phyloP scores from a whole-genome alignment of 2,113 vertebrate species.

The Sceloporus tristichus region DNA sequence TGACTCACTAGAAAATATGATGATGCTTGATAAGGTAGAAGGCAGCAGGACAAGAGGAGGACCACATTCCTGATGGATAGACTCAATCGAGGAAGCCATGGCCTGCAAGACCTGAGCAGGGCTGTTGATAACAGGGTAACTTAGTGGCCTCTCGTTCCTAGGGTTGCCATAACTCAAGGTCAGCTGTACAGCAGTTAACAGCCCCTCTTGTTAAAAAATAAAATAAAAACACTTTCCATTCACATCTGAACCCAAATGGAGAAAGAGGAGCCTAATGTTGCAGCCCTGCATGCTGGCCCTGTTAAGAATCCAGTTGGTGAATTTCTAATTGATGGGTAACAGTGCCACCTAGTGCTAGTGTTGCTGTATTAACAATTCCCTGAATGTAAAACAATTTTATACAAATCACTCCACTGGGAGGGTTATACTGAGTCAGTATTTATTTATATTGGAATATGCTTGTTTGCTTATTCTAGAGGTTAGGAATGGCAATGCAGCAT shows the following conservation, averaged over 20 bases:
- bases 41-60: too few relatives aligned
- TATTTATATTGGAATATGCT: not conserved
- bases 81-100: too few relatives aligned
- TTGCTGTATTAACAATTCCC: conserved; percentile 26
- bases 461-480: not conserved
- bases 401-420: not conserved
- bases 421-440: not conserved
- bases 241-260: too few relatives aligned
- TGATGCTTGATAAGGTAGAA: too few relatives aligned
- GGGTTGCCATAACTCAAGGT: too few relatives aligned
- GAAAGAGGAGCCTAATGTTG: not conserved
- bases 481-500: too few relatives aligned
- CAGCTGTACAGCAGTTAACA: too few relatives aligned
- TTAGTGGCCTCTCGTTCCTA: too few relatives aligned
- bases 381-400: not conserved
- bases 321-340: conserved; percentile 51
- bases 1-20: too few relatives aligned
- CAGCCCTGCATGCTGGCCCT: not conserved
- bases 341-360: conserved; percentile 68
- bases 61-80: too few relatives aligned
- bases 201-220: not conserved
- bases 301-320: not conserved
- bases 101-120: too few relatives aligned
- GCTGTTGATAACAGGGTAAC: too few relatives aligned
- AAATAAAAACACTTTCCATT: not conserved